Conservation (phyloP, 2,888 invertebrate genomes). For the Drosophila atroscutellata region DNA sequence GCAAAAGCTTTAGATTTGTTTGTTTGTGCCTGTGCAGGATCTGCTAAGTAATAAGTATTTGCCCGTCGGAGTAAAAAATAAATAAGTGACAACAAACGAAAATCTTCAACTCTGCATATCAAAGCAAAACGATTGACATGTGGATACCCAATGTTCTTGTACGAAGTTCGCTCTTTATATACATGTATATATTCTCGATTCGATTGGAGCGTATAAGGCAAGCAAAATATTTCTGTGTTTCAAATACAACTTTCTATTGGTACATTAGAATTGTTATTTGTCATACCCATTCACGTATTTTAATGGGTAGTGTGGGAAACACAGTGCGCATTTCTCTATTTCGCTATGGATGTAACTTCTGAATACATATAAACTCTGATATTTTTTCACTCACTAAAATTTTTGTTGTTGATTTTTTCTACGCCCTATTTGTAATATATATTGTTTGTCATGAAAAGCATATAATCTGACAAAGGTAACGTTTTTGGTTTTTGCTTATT, state of each 20-base stretch:
- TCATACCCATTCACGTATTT: neutral
- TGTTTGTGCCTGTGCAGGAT: constrained; percentile 24
- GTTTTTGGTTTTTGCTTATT: neutral
- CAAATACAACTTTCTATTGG: neutral
- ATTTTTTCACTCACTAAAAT: constrained; percentile 26
- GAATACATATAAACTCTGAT: constrained; percentile 3
- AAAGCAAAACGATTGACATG: neutral
- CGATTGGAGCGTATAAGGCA: too few species aligned
- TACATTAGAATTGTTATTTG: neutral
- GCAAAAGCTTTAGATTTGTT: constrained; percentile 49
- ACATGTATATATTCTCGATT: neutral
- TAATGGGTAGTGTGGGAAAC: neutral
- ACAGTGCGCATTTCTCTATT: constrained; percentile 1
- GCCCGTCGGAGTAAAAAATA: constrained; percentile 43
- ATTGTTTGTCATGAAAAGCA: constrained; percentile 14
- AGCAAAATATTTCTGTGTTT: neutral
- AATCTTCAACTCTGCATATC: constrained; percentile 9
- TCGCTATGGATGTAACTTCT: neutral
- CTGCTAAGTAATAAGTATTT: constrained; percentile 61
- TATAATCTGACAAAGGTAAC: constrained; percentile 38
- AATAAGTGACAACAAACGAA: constrained; percentile 29
- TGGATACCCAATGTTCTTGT: constrained; percentile 4
- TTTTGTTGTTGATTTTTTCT: constrained; percentile 26
- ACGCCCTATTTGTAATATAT: constrained; percentile 10
- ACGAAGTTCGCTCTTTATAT: neutral